These are phyloP conservation scores for Cancer borealis DNA, from an alignment of 2,888 invertebrate genomes.

Conservation along the genomic window DNA sequence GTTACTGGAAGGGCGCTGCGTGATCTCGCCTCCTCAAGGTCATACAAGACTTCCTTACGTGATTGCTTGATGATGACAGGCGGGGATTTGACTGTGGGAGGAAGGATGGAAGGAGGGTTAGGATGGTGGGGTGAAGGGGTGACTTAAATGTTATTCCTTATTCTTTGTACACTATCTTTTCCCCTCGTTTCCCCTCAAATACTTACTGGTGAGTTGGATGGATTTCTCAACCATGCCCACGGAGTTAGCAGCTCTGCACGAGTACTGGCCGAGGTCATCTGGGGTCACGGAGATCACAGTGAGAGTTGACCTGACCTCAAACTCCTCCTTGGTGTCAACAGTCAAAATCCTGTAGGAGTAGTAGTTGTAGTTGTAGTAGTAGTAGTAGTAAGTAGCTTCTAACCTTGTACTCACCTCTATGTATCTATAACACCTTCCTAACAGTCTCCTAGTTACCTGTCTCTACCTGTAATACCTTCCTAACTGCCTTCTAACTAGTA, in stretches of 20 bases:
- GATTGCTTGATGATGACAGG: slow-evolving; percentile 70
- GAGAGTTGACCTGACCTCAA: slow-evolving; percentile 48
- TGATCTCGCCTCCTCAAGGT: slow-evolving; percentile 53
- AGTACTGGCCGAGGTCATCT: slow-evolving; percentile 71
- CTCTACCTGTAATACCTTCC: no score
- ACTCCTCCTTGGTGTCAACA: neutral
- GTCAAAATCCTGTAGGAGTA: neutral
- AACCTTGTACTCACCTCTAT: no score
- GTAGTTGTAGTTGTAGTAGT: neutral
- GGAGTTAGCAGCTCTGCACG: slow-evolving; percentile 68
- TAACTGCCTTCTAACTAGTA: no score
- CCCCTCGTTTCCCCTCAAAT: neutral
- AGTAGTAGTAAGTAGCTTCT: no score
- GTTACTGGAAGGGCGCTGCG: slow-evolving; percentile 68
- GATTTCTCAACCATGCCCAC: slow-evolving; percentile 59
- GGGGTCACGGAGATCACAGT: slow-evolving; percentile 47
- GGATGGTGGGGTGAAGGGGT: neutral
- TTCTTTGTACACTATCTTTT: neutral
- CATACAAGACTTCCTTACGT: slow-evolving; percentile 66
- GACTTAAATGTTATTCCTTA: neutral
- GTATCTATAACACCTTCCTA: no score
- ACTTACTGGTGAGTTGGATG: slow-evolving; percentile 68
- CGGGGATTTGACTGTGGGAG: slow-evolving; percentile 71
- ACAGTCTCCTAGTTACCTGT: no score
- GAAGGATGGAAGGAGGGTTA: neutral